Percentiles rank a stretch among this genome's conserved stretches.
These are phyloP conservation scores for Rhabdomys dilectus DNA, from an alignment of 2,113 vertebrate genomes.

Conservation along the genomic window DNA sequence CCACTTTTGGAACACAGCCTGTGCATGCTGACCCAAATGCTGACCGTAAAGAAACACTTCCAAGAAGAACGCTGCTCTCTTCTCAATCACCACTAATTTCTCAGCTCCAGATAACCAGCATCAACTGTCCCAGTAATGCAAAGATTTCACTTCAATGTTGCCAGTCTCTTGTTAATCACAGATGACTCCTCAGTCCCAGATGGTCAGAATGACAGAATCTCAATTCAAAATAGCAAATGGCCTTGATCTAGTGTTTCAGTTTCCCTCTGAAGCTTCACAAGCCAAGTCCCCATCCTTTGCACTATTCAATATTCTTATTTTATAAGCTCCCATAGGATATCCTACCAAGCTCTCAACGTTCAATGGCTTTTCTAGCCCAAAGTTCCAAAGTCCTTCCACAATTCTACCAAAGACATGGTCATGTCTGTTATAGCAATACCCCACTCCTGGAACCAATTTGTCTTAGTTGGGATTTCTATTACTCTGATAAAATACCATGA, in stretches of 20 bases:
- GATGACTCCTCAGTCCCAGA: not conserved
- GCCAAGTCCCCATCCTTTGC: not conserved
- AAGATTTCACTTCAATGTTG: not conserved
- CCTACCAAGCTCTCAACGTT: not conserved
- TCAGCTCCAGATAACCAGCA: not conserved
- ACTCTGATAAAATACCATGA: not conserved
- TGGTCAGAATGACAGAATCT: not conserved
- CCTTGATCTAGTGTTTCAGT: not conserved
- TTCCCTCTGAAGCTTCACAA: not conserved
- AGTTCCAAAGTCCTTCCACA: not conserved
- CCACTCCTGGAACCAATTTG: not conserved
- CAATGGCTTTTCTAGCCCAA: not conserved
- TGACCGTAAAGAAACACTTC: not conserved
- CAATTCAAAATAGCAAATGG: not conserved
- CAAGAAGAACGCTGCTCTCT: not conserved
- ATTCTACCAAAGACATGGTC: not conserved
- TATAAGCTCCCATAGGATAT: not conserved
- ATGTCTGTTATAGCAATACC: not conserved
- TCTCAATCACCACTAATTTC: not conserved
- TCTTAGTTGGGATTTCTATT: not conserved
- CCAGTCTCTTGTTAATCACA: not conserved
- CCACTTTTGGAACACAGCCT: not conserved
- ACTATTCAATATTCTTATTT: not conserved
- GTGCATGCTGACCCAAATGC: not conserved
- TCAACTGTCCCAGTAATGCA: not conserved